Evolutionary conservation across 2,888 invertebrate species (phyloP).

Genomic region (Drosophila nr. perissopoda): DNA sequence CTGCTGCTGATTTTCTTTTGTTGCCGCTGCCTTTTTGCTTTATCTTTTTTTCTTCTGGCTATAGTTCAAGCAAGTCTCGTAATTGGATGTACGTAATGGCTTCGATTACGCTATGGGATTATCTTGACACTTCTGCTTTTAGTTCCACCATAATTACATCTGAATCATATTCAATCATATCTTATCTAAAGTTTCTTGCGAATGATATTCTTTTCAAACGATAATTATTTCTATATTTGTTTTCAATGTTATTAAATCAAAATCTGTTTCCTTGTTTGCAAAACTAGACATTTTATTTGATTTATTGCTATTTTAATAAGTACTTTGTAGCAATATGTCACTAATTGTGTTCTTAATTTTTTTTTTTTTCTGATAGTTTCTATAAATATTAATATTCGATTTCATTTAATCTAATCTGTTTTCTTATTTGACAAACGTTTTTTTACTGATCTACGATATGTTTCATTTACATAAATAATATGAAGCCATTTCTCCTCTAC

Average conservation of each 20-base stretch:
- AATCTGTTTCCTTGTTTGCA: not conserved
- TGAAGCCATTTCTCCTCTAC: not conserved
- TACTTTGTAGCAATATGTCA: not conserved
- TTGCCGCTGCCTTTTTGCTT: not conserved
- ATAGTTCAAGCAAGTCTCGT: conserved; percentile 29
- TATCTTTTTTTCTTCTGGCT: conserved; percentile 10
- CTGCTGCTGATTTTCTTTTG: not conserved
- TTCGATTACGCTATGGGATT: conserved; percentile 27
- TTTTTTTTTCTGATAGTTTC: not conserved
- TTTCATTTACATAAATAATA: not conserved
- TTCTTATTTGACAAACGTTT: not conserved
- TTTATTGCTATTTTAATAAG: not conserved
- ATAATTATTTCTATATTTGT: not conserved
- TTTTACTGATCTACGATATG: not conserved
- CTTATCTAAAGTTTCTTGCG: not conserved
- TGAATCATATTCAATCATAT: not conserved
- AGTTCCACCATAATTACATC: not conserved
- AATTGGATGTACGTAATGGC: conserved; percentile 33
- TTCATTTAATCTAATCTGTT: not conserved
- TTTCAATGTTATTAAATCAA: not conserved
- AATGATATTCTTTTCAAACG: not conserved
- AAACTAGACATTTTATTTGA: not conserved
- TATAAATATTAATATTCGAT: not conserved
- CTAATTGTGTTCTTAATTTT: not conserved
- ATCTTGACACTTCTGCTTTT: not conserved